A percentile compares a stretch with the other conserved stretches of the same genome.
phyloP scores from a whole-genome alignment of 92 coral and sea anemone genomes.

The Siderastrea siderea region DNA sequence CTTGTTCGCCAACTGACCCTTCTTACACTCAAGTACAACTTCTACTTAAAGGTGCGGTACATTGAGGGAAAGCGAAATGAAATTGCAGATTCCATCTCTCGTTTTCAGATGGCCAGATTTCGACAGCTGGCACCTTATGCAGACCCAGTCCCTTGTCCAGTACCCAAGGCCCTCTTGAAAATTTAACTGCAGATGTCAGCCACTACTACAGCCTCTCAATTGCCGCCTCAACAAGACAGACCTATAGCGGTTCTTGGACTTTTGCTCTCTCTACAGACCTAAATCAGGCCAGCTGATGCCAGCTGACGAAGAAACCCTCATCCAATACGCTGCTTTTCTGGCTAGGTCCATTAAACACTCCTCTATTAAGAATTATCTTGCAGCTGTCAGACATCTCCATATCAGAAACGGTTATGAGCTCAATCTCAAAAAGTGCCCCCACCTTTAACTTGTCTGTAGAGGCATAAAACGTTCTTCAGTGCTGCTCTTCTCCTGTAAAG shows the following conservation, averaged over 20 bases:
- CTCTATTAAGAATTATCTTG: constrained; percentile 61
- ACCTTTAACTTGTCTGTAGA: too few species aligned
- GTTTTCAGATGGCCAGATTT: constrained; percentile 71
- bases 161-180: constrained; percentile 41
- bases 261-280: constrained; percentile 30
- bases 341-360: constrained; percentile 57
- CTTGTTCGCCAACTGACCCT: constrained; percentile 61
- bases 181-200: constrained; percentile 44
- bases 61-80: constrained; percentile 67
- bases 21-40: constrained; percentile 48
- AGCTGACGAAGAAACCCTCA: constrained; percentile 36
- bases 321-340: constrained; percentile 52
- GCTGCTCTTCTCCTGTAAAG: too few species aligned
- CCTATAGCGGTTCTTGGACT: constrained; percentile 55
- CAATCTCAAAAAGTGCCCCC: too few species aligned
- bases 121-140: constrained; percentile 51
- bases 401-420: too few species aligned
- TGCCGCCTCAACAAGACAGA: constrained; percentile 52
- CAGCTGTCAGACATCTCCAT: too few species aligned
- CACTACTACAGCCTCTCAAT: constrained; percentile 41
- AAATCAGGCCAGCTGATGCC: not conserved
- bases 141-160: constrained; percentile 25
- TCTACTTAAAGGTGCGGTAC: constrained; percentile 49
- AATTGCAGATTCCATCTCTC: constrained; percentile 63
- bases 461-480: too few species aligned